Conservation (phyloP, 2,888 invertebrate genomes). For the Bombylius discolor region DNA sequence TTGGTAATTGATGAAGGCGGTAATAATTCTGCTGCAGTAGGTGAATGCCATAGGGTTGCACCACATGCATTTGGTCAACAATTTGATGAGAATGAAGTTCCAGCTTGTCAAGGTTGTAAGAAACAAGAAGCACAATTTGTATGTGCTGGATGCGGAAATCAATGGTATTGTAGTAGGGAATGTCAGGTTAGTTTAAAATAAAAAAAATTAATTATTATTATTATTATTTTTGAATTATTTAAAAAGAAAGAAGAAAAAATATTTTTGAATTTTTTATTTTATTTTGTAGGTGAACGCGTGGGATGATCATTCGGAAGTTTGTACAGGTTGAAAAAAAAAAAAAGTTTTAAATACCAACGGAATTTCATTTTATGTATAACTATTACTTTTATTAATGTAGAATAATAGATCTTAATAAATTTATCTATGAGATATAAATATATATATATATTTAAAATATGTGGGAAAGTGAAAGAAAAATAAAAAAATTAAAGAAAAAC, state of each 20-base stretch:
- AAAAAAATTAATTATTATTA: conserved; percentile 1
- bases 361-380: too few relatives aligned
- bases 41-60: conserved; percentile 21
- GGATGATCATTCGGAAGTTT: conserved; percentile 79
- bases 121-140: conserved; percentile 71
- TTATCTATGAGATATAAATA: too few relatives aligned
- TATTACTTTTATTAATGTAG: too few relatives aligned
- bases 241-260: background rate
- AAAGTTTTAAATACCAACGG: background rate
- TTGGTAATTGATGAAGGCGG: conserved; percentile 46
- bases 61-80: conserved; percentile 30
- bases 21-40: conserved; percentile 32
- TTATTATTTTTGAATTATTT: background rate
- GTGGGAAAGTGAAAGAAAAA: too few relatives aligned
- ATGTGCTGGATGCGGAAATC: conserved; percentile 80
- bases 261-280: conserved; percentile 6
- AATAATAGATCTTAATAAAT: too few relatives aligned
- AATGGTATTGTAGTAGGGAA: conserved; percentile 88
- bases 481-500: too few relatives aligned
- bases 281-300: conserved; percentile 61
- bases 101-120: conserved; percentile 76
- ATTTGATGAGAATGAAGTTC: conserved; percentile 40
- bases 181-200: conserved; percentile 58
- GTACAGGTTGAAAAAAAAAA: conserved; percentile 51
- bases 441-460: too few relatives aligned